Evolutionary conservation across 1,140 invertebrate species (phyloP).

Genomic region (Bombus waltoni): DNA sequence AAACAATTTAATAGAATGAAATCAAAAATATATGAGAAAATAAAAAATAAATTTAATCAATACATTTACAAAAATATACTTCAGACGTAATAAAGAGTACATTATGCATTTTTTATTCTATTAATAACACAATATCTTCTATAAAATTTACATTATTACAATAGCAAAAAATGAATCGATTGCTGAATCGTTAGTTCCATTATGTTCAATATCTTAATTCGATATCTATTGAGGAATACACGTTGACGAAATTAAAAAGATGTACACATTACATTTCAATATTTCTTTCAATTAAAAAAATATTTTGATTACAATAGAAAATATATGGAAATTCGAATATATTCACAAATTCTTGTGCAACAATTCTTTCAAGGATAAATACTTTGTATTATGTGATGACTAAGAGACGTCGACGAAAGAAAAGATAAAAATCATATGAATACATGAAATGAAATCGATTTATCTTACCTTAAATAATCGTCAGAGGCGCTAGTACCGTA

Average conservation of each 20-base stretch:
- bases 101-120: background rate
- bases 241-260: background rate
- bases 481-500: slow-evolving; percentile 32
- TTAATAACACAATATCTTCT: background rate
- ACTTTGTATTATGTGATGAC: background rate
- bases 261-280: background rate
- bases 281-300: background rate
- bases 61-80: slow-evolving; percentile 24
- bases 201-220: too few relatives aligned
- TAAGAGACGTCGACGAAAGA: background rate
- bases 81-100: background rate
- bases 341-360: background rate
- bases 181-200: background rate
- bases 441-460: background rate
- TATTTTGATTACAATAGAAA: background rate
- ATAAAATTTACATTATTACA: background rate
- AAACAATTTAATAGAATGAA: slow-evolving; percentile 1
- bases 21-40: background rate
- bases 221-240: background rate
- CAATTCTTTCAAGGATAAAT: background rate
- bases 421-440: background rate
- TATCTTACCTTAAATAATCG: background rate
- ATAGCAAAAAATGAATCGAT: background rate
- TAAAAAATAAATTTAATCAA: slow-evolving; percentile 16
- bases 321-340: background rate